Evolutionary conservation across 2,888 invertebrate genomes (phyloP), one percentile per base, ranked within the genome.

Genomic region (Erannis defoliaria): DNA sequence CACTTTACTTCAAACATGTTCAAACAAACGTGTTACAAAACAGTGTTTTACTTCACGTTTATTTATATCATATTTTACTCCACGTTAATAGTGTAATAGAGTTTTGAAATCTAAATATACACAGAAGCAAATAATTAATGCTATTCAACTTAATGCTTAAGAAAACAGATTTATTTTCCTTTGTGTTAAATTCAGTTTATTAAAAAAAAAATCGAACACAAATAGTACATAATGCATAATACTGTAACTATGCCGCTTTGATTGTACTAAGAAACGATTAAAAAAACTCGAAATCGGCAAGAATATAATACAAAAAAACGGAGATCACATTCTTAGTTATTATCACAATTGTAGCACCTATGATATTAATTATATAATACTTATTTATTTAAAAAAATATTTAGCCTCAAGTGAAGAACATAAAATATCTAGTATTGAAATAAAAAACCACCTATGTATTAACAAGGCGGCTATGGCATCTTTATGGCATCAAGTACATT

Each of bases 261-360:
- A 80, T 84, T 85, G 81, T 84, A 84, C 84, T 83, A 70, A 60
- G 54, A n/a, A 19, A 40, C 6, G 37, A 64, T 62, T 51, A 71
- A 64, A 59, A 64, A 59, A 67, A 61, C 43, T 62, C 53, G 55
- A 62, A 68, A 66, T 71, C 68, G 88, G 88, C 87, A 89, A 88
- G 88, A 84, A 71, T 76, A 69, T 66, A 73, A n/a, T n/a, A n/a
- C n/a, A n/a, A n/a, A 65, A 61, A 71, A 51, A 55, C 53, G 73
- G 84, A 86, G 86, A 86, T 86, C 86, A 86, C 70, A 75, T 75
- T 63, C 65, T 75, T 68, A 63, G 68, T 26, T 72, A 51, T 59
- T 82, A 85, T 84, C 83, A 86, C 84, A 84, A 77, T 65, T 72
- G 75, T 78, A 84, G 82, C 82, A 84, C 84, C 82, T 79, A 67